Evolutionary conservation across 2,113 vertebrate genomes (phyloP).

Genomic region (Crotalus viridis): DNA sequence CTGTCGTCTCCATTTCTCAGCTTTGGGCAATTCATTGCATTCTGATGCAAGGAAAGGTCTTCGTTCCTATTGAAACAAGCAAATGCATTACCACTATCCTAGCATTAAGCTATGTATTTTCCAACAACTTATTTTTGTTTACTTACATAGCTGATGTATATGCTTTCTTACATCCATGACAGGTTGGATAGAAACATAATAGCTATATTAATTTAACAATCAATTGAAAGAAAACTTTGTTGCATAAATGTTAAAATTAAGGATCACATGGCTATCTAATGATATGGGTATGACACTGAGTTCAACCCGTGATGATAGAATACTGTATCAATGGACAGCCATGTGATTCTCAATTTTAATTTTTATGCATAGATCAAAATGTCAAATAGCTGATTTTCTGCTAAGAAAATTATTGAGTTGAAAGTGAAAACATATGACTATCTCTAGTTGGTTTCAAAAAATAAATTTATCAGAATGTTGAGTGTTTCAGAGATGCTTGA

Average conservation of each 20-base stretch:
- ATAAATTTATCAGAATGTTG: rapidly evolving
- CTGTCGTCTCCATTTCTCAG: slow-evolving; percentile 97
- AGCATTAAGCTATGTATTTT: background rate
- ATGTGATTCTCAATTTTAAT: background rate
- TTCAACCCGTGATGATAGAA: background rate
- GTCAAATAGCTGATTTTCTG: background rate
- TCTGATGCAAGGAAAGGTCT: slow-evolving; percentile 95
- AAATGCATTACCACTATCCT: background rate
- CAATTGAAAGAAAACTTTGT: background rate
- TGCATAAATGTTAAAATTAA: background rate
- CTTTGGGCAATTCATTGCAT: slow-evolving; percentile 92
- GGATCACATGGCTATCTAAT: rapidly evolving
- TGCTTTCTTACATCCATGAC: background rate
- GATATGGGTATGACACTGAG: rapidly evolving
- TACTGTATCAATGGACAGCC: background rate
- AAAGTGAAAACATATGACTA: slow-evolving; percentile 4
- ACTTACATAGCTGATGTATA: background rate
- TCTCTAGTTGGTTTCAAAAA: background rate
- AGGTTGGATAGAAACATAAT: background rate
- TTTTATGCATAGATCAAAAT: background rate
- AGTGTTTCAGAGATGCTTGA: background rate
- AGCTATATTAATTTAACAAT: background rate
- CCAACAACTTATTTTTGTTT: background rate
- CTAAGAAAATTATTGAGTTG: background rate
- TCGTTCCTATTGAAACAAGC: slow-evolving; percentile 78